Base-by-base conservation (phyloP, 2,888 invertebrate species). In the Epirrita christyi region DNA sequence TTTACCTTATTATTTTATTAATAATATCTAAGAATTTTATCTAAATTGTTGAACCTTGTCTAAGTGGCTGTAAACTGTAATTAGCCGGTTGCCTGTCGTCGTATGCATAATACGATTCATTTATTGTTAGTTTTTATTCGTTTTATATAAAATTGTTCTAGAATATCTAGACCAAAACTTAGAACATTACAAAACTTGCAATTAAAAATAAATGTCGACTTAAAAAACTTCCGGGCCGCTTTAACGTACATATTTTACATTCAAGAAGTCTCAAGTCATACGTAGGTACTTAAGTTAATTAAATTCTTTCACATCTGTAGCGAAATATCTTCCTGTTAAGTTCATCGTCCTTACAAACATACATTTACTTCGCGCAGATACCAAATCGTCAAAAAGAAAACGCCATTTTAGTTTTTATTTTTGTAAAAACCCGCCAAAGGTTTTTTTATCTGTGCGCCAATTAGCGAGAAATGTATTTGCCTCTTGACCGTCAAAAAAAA, bases 401-500 rank as follows among this genome's bases (percentile, higher is more conserved):
- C 57, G 62, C 58, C 57, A 55, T 59, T 61, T 56, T 48, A n/a
- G n/a, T 54, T 43, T 72, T 53, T 46, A 21, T 21, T 21, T n/a
- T 46, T 41, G 52, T 68, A 65, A 55, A 37, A 50, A 54, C 53
- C 76, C 72, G 75, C 66, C 71, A 74, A 77, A 78, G 63, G 37
- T 28, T 55, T 63, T n/a, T 37, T 76, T 75, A 79, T 79, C 75
- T 63, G 51, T 55, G 44, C 21, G 60, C 73, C 76, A 81, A 81
- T 81, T 81, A 79, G 70, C 68, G 45, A 49, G 63, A 65, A 70
- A 74, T 70, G 66, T 73, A 61, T 63, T 58, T 53, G 40, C 42
- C 14, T 14, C 44, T 58, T 59, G 52, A 66, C 48, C 37, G 37
- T 41, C 36, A 59, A 56, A 56, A 66, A 62, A 58, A 51, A 10